Evolutionary conservation across 2,797 vertebrate species (phyloP).

Genomic region (Manis javanica): DNA sequence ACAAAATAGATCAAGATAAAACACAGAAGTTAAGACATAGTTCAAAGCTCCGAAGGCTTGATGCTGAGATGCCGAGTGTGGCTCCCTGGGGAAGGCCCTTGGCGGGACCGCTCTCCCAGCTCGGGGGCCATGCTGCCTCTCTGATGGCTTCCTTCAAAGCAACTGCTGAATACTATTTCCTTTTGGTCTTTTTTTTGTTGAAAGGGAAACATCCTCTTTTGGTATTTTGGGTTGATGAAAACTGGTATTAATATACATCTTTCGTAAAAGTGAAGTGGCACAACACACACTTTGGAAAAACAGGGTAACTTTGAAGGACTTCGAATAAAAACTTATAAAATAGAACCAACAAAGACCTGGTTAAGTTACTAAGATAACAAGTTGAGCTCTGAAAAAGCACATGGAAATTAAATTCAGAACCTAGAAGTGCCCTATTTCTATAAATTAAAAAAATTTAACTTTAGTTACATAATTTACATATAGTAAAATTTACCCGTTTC

Average conservation of each 20-base stretch:
- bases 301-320: neutral
- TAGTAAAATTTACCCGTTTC: neutral
- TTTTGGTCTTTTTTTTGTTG: neutral
- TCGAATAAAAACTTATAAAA: conserved; percentile 24
- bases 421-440: neutral
- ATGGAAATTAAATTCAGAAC: conserved; percentile 23
- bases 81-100: neutral
- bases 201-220: neutral
- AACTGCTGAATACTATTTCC: neutral
- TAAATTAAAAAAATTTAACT: conserved; percentile 10
- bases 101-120: neutral
- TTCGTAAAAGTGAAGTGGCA: neutral
- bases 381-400: neutral
- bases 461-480: neutral
- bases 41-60: neutral
- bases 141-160: neutral
- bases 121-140: neutral
- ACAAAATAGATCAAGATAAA: neutral
- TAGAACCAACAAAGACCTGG: neutral
- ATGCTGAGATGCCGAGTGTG: neutral
- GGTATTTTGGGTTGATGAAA: neutral
- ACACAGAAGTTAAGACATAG: neutral
- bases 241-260: neutral
- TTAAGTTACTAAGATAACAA: neutral
- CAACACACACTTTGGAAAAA: neutral